Evolutionary conservation across 2,888 invertebrate genomes (phyloP).

Genomic region (Herminia tarsipennalis): DNA sequence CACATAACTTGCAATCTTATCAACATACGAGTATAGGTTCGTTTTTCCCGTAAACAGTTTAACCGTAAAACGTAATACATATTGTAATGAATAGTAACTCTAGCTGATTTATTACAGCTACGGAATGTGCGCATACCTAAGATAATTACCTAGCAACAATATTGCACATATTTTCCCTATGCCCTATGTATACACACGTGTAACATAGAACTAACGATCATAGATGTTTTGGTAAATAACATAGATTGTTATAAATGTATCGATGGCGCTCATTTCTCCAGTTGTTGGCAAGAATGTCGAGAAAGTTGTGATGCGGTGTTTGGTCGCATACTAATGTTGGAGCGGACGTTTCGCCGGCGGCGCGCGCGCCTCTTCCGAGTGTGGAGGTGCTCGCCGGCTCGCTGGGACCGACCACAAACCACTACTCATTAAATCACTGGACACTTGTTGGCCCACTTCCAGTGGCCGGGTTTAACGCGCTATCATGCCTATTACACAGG

Average conservation of each 20-base stretch:
- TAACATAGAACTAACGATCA: too few relatives aligned
- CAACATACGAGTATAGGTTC: too few relatives aligned
- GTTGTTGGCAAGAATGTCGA: conserved; percentile 80
- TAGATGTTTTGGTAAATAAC: conserved; percentile 30
- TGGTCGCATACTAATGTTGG: conserved; percentile 81
- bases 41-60: too few relatives aligned
- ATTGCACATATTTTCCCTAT: too few relatives aligned
- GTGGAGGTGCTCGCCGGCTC: conserved; percentile 41
- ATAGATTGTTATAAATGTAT: conserved; percentile 58
- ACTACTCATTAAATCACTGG: conserved; percentile 67
- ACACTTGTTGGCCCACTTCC: conserved; percentile 78
- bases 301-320: conserved; percentile 82
- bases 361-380: conserved; percentile 35
- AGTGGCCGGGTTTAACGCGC: conserved; percentile 53
- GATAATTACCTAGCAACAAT: too few relatives aligned
- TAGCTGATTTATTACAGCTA: too few relatives aligned
- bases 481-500: conserved; percentile 9
- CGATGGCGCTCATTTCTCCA: conserved; percentile 79
- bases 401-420: conserved; percentile 42
- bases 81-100: too few relatives aligned
- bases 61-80: too few relatives aligned
- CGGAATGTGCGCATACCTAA: too few relatives aligned
- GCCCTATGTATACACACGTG: too few relatives aligned
- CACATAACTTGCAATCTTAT: too few relatives aligned
- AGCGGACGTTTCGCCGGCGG: conserved; percentile 61